A percentile compares a stretch with the other conserved stretches of the same genome.
Evolutionary conservation across 2,113 vertebrate species (phyloP).

Genomic region (Dasyornis broadbenti): DNA sequence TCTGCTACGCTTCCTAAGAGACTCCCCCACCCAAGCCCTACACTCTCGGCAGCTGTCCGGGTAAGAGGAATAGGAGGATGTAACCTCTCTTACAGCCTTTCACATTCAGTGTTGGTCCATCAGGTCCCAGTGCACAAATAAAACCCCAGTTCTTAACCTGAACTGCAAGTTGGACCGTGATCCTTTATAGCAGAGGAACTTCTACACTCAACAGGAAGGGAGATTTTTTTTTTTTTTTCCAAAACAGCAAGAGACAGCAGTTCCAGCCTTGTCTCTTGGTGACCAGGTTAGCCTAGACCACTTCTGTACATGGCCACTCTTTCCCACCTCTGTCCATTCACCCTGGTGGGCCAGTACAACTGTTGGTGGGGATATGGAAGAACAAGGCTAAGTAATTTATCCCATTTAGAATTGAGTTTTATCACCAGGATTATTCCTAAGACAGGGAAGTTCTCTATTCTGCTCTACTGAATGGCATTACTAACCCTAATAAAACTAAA

Average conservation of each 20-base stretch:
- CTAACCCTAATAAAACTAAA: background rate
- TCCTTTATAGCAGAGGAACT: background rate
- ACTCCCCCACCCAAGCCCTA: accelerated
- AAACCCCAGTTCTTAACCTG: background rate
- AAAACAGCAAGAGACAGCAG: background rate
- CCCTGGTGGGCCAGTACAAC: background rate
- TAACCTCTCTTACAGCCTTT: background rate
- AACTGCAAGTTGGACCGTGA: background rate
- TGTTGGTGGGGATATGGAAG: background rate
- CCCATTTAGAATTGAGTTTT: background rate
- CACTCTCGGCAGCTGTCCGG: background rate
- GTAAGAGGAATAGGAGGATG: background rate
- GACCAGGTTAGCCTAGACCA: background rate
- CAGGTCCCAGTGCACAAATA: background rate
- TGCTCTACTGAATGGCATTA: background rate
- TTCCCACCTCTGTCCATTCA: background rate
- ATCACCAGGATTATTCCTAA: background rate
- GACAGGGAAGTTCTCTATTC: background rate
- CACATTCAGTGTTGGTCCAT: background rate
- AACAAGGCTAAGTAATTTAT: background rate
- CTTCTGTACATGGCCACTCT: background rate
- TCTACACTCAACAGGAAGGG: background rate
- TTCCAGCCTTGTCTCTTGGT: background rate
- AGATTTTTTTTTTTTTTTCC: background rate
- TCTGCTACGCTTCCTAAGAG: background rate